Percentiles rank a stretch among this genome's conserved stretches.
These are phyloP conservation scores for Amphimallon solstitiale DNA, from an alignment of 2,888 invertebrate genomes.

Conservation along the genomic window DNA sequence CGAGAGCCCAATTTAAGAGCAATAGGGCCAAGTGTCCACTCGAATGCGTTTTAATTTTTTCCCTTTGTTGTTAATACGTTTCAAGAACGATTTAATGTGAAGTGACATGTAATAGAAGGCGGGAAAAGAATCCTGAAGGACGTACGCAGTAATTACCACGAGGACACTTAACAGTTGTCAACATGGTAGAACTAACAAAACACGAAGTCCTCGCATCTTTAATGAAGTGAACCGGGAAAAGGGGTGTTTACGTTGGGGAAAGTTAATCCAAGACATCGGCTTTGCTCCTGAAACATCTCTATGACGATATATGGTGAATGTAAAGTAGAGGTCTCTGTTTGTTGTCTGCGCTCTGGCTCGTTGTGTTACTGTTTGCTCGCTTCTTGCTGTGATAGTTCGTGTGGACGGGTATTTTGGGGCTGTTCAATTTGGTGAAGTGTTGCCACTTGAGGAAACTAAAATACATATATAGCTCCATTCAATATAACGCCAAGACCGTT, in stretches of 20 bases:
- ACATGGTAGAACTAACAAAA: constrained; percentile 48
- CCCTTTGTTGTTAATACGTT: constrained; percentile 23
- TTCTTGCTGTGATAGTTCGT: neutral
- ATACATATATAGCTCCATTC: neutral
- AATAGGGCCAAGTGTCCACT: no score
- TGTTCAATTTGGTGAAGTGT: constrained; percentile 24
- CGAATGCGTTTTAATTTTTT: neutral
- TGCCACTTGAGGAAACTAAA: constrained; percentile 21
- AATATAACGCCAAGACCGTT: no score
- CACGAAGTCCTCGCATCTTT: constrained; percentile 39
- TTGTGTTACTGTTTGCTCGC: constrained; percentile 7
- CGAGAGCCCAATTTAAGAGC: no score
- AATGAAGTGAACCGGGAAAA: constrained; percentile 37
- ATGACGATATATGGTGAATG: neutral
- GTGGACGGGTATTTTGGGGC: constrained; percentile 8
- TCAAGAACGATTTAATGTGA: constrained; percentile 32
- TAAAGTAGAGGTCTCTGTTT: constrained; percentile 7
- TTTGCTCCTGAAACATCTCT: no score
- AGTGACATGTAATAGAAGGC: constrained; percentile 33
- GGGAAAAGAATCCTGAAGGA: constrained; percentile 45
- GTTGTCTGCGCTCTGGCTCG: neutral
- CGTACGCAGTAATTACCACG: constrained; percentile 51
- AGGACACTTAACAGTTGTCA: constrained; percentile 51
- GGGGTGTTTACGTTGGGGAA: constrained; percentile 27
- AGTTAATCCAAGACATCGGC: neutral